These are phyloP conservation scores for Ashinkailepas kermadecensis DNA, from an alignment of 2,888 invertebrate genomes.

Conservation along the genomic window DNA sequence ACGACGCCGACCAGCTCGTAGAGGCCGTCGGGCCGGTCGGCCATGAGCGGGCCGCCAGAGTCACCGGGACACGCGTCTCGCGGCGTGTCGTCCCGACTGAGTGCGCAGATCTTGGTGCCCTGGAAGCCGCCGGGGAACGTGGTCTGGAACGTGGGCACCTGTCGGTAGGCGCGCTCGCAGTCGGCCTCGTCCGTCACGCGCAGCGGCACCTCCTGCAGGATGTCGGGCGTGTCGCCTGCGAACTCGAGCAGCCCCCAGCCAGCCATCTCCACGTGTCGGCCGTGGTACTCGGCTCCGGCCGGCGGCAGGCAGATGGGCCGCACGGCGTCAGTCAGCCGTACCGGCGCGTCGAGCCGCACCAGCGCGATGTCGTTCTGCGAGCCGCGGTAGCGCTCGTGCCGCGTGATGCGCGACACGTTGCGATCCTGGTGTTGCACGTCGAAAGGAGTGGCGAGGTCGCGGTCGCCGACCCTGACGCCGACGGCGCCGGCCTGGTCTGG, in stretches of 20 bases:
- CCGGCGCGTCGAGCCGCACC: neutral
- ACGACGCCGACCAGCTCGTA: conserved; percentile 62
- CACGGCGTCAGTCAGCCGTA: neutral
- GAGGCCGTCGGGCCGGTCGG: neutral
- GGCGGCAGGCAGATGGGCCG: conserved; percentile 26
- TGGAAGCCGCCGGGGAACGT: neutral
- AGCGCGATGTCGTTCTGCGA: too few relatives aligned
- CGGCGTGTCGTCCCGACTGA: neutral
- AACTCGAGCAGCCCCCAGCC: neutral
- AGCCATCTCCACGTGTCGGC: neutral
- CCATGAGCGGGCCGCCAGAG: neutral
- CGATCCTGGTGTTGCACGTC: too few relatives aligned
- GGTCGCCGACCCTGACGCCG: too few relatives aligned
- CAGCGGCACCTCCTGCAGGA: neutral
- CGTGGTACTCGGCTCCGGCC: neutral
- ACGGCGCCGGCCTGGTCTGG: too few relatives aligned
- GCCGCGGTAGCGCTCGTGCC: too few relatives aligned
- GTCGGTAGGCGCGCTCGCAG: neutral
- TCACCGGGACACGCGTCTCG: neutral
- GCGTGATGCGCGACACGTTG: too few relatives aligned
- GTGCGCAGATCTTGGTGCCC: neutral
- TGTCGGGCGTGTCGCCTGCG: neutral
- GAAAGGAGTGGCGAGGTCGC: too few relatives aligned
- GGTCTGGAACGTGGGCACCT: neutral
- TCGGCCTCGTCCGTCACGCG: neutral